Percentiles rank a stretch among this genome's conserved stretches.
Evolutionary conservation across 2,888 invertebrate genomes (phyloP).

Genomic region (Baccha elongata): DNA sequence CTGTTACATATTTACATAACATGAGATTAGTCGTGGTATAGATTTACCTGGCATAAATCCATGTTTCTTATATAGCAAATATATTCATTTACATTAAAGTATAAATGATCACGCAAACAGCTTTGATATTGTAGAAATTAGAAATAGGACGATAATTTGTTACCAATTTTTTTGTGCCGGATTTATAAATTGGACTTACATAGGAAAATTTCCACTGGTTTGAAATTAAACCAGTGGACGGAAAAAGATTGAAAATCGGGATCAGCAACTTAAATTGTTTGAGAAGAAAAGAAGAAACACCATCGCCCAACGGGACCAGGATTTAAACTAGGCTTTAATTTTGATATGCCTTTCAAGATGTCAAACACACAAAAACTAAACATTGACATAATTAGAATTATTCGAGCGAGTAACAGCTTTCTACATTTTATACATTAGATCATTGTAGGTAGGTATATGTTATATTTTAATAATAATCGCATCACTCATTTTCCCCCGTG

Average conservation of each 20-base stretch:
- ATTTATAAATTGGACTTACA: neutral
- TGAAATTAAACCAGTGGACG: neutral
- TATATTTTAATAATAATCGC: too few relatives aligned
- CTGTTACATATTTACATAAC: neutral
- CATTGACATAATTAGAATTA: neutral
- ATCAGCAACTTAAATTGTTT: neutral
- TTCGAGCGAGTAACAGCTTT: too few relatives aligned
- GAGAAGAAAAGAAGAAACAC: neutral
- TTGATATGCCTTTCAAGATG: neutral
- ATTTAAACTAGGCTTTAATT: neutral
- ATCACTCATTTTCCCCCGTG: too few relatives aligned
- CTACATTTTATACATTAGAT: too few relatives aligned
- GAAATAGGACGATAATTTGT: neutral
- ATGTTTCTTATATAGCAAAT: neutral
- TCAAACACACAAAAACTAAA: neutral
- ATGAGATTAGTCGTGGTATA: neutral
- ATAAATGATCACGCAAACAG: neutral
- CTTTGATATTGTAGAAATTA: neutral
- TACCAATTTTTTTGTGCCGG: neutral
- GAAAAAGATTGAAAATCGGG: neutral
- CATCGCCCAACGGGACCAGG: neutral
- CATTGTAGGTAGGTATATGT: too few relatives aligned
- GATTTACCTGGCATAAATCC: neutral
- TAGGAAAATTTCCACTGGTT: neutral
- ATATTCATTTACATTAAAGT: neutral